These are phyloP conservation scores for Homalodisca vitripennis DNA, from an alignment of 1,140 invertebrate genomes.

Conservation along the genomic window DNA sequence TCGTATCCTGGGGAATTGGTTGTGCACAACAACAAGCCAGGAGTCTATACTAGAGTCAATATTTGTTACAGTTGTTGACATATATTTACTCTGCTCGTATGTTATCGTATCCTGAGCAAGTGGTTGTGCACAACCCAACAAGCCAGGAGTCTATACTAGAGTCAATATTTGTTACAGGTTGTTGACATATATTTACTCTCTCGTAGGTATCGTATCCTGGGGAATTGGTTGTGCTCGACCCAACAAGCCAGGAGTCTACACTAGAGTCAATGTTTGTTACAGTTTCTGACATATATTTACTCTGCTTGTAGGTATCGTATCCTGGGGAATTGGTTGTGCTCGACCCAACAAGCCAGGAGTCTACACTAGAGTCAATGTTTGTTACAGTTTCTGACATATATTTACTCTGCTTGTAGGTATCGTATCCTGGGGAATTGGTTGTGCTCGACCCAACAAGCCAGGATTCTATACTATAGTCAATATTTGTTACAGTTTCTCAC, in stretches of 20 bases:
- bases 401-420: conserved; percentile 50
- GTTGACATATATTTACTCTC: no score
- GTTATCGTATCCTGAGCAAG: conserved; percentile 73
- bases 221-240: conserved; percentile 71
- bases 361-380: no score
- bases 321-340: conserved; percentile 75
- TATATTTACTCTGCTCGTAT: no score
- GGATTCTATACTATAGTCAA: conserved; percentile 69
- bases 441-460: conserved; percentile 69
- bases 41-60: conserved; percentile 66
- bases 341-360: no score
- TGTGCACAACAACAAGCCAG: conserved; percentile 72
- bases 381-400: conserved; percentile 3
- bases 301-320: conserved; percentile 60
- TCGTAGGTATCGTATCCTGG: conserved; percentile 66
- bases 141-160: conserved; percentile 73
- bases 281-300: no score
- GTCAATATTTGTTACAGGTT: no score
- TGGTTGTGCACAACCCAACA: conserved; percentile 67
- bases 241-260: conserved; percentile 73
- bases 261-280: no score
- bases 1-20: conserved; percentile 75
- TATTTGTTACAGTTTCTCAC: no score
- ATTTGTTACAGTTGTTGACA: no score
- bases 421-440: conserved; percentile 75